These are phyloP conservation scores for Halocynthia roretzi DNA, from an alignment of 23 tunicate species.

Conservation along the genomic window DNA sequence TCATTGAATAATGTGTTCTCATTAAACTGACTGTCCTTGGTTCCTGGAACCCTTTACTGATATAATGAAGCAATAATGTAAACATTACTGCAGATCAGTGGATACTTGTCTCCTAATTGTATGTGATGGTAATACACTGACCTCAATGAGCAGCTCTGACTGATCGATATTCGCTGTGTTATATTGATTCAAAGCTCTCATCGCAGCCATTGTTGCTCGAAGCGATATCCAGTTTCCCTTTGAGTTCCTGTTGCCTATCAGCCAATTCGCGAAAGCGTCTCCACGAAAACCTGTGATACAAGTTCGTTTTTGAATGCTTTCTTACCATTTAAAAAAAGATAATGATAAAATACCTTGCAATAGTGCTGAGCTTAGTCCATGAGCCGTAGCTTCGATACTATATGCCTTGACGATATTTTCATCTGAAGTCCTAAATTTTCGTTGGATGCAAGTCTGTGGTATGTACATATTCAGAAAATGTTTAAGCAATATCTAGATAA, in stretches of 20 bases:
- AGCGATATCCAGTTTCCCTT: slow-evolving; percentile 57
- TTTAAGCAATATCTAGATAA: not conserved
- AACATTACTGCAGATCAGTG: no score
- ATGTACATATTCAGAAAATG: not conserved
- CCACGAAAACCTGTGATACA: slow-evolving; percentile 9
- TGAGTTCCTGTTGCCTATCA: slow-evolving; percentile 26
- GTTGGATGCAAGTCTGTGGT: no score
- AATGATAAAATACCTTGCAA: slow-evolving; percentile 24
- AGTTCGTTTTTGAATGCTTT: not conserved
- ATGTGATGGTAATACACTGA: no score
- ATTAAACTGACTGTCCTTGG: no score
- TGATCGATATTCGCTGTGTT: not conserved
- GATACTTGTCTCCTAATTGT: no score
- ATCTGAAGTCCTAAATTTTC: not conserved
- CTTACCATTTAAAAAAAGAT: no score
- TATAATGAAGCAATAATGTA: no score
- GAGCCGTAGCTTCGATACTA: slow-evolving; percentile 45
- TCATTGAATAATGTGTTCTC: no score
- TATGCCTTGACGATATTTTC: not conserved
- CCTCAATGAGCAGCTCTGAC: no score
- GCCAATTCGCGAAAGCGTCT: slow-evolving; percentile 63
- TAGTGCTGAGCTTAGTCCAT: slow-evolving; percentile 10
- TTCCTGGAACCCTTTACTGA: no score
- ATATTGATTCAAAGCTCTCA: slow-evolving; percentile 38
- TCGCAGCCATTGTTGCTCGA: slow-evolving; percentile 40